Evolutionary conservation across 2,113 vertebrate genomes (phyloP).

Genomic region (Podarcis raffonei): DNA sequence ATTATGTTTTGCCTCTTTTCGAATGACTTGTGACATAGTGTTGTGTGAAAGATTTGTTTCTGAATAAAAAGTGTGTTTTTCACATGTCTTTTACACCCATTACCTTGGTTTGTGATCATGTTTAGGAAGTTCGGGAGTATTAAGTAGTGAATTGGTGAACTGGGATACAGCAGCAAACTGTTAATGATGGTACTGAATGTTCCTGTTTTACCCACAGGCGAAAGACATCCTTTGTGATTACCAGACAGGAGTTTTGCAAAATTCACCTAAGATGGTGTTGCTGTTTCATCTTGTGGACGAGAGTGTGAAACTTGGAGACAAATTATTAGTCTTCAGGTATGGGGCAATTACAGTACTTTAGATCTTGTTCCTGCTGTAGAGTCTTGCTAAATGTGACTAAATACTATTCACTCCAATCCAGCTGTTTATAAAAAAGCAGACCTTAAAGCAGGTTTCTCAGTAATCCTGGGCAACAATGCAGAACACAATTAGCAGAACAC

Average conservation of each 20-base stretch:
- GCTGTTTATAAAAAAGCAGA: background rate
- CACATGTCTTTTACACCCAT: background rate
- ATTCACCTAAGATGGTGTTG: slow-evolving; percentile 96
- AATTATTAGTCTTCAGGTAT: slow-evolving; percentile 97
- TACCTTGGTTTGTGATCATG: background rate
- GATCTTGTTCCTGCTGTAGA: background rate
- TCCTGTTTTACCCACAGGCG: slow-evolving; percentile 78
- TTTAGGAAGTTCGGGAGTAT: background rate
- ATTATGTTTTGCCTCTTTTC: background rate
- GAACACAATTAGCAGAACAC: background rate
- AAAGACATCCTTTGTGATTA: slow-evolving; percentile 94
- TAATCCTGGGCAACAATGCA: background rate
- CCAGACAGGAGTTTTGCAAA: slow-evolving; percentile 89
- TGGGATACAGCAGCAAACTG: background rate
- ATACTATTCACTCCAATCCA: background rate
- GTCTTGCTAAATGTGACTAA: background rate
- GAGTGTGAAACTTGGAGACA: slow-evolving; percentile 90
- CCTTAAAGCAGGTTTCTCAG: background rate
- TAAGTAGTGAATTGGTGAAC: background rate
- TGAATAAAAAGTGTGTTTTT: background rate
- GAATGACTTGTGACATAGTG: background rate
- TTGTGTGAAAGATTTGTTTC: background rate
- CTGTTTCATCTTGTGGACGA: slow-evolving; percentile 98
- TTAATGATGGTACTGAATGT: background rate
- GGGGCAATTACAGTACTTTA: slow-evolving; percentile 6